These are phyloP conservation scores for Cotesia vestalis DNA, from an alignment of 1,140 invertebrate genomes.

Conservation along the genomic window DNA sequence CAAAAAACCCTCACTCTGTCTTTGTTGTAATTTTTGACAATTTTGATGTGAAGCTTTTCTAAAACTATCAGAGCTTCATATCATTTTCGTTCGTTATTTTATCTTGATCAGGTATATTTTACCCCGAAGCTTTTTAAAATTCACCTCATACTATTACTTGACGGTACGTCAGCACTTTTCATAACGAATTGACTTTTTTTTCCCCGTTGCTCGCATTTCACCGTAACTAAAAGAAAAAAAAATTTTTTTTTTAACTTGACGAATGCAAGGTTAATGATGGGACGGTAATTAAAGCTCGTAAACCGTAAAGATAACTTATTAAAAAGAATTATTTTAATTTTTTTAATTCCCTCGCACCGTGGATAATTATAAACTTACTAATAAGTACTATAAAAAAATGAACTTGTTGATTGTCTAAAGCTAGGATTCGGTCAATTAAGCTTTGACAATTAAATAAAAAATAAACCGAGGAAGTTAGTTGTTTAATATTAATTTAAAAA, in stretches of 20 bases:
- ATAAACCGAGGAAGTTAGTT: too few relatives aligned
- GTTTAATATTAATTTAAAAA: too few relatives aligned
- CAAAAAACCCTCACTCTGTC: too few relatives aligned
- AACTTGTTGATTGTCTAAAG: too few relatives aligned
- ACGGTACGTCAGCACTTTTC: conserved; percentile 29
- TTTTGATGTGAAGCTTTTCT: too few relatives aligned
- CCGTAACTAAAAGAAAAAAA: neutral
- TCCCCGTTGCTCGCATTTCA: conserved; percentile 18
- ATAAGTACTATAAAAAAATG: too few relatives aligned
- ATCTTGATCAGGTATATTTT: neutral
- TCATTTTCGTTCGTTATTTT: too few relatives aligned
- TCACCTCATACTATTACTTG: neutral
- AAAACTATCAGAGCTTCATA: too few relatives aligned
- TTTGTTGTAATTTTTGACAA: too few relatives aligned
- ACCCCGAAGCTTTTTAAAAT: conserved; percentile 21
- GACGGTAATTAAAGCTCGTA: conserved; percentile 27
- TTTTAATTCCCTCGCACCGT: neutral
- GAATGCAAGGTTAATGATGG: conserved; percentile 31
- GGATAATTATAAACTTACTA: too few relatives aligned
- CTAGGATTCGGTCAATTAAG: too few relatives aligned
- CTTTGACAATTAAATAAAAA: too few relatives aligned
- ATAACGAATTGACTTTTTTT: conserved; percentile 29
- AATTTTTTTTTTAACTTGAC: conserved; percentile 7
- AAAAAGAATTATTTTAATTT: conserved; percentile 3
- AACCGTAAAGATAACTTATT: conserved; percentile 12